Percentiles rank a stretch among this genome's conserved stretches.
phyloP scores from a whole-genome alignment of 2,888 invertebrate species.

The Ophion obscuratus region DNA sequence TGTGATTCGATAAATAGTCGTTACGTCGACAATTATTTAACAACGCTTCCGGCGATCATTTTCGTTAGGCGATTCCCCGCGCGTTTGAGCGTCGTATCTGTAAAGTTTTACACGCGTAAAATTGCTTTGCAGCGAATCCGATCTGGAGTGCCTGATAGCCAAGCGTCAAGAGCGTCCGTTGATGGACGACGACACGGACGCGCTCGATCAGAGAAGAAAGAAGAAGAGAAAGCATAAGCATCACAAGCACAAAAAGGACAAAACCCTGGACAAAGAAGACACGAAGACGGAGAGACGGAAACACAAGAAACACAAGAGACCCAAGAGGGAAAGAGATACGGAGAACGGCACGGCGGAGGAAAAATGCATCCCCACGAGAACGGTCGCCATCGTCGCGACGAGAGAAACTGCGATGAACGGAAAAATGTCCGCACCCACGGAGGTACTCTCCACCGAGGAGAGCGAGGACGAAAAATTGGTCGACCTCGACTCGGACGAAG shows the following conservation, averaged over 20 bases:
- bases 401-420: conserved; percentile 79
- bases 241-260: conserved; percentile 82
- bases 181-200: conserved; percentile 77
- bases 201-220: conserved; percentile 79
- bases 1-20: not conserved
- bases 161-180: conserved; percentile 76
- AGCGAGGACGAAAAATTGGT: conserved; percentile 82
- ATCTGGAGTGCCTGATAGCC: conserved; percentile 78
- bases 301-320: conserved; percentile 82
- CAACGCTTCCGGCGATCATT: not conserved
- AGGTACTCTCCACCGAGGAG: conserved; percentile 81
- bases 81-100: too few species aligned
- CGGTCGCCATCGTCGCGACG: conserved; percentile 65
- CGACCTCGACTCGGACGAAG: conserved; percentile 85
- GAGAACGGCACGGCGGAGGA: conserved; percentile 79
- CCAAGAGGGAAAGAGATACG: conserved; percentile 77
- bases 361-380: conserved; percentile 70
- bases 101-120: not conserved
- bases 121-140: conserved; percentile 76
- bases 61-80: not conserved
- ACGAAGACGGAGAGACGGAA: conserved; percentile 76
- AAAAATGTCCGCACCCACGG: conserved; percentile 77
- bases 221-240: conserved; percentile 83
- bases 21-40: not conserved
- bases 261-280: conserved; percentile 75